These are phyloP conservation scores for Ivindomyrus marchei DNA, from an alignment of 2,113 vertebrate species.

Conservation along the genomic window DNA sequence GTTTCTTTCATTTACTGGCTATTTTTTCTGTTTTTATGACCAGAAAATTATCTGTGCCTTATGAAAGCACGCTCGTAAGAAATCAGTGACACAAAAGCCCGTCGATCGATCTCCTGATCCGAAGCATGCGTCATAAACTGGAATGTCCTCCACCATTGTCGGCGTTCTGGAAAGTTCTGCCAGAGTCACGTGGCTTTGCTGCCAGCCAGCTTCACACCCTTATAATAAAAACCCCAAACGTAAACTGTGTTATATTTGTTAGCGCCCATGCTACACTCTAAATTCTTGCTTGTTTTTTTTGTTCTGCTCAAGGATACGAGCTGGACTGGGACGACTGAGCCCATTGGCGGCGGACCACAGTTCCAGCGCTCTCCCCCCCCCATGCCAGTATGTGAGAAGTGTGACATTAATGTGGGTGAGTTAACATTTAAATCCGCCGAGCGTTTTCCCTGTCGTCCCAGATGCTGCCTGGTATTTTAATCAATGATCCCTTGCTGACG, in stretches of 20 bases:
- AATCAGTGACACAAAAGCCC: not conserved
- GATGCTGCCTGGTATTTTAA: not conserved
- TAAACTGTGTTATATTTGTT: not conserved
- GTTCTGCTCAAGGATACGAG: constrained; percentile 4
- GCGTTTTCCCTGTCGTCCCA: not conserved
- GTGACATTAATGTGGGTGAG: constrained; percentile 22
- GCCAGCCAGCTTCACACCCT: not conserved
- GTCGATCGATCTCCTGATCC: not conserved
- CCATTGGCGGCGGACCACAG: not conserved
- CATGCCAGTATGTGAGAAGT: not conserved
- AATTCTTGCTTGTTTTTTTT: not conserved
- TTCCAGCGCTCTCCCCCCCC: not conserved
- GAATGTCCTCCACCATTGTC: not conserved
- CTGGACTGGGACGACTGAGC: not conserved
- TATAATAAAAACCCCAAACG: not conserved
- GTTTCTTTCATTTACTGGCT: not conserved
- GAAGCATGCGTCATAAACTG: not conserved
- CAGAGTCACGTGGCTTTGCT: not conserved
- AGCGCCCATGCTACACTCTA: not conserved
- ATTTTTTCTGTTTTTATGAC: not conserved
- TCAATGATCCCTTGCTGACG: not conserved
- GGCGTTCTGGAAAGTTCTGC: not conserved
- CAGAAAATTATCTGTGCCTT: not conserved
- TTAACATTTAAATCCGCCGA: not conserved
- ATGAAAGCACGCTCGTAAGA: not conserved